Percentiles rank a stretch among this genome's conserved stretches.
Evolutionary conservation across 1,140 invertebrate genomes (phyloP).

Genomic region (Saxidomus purpurata): DNA sequence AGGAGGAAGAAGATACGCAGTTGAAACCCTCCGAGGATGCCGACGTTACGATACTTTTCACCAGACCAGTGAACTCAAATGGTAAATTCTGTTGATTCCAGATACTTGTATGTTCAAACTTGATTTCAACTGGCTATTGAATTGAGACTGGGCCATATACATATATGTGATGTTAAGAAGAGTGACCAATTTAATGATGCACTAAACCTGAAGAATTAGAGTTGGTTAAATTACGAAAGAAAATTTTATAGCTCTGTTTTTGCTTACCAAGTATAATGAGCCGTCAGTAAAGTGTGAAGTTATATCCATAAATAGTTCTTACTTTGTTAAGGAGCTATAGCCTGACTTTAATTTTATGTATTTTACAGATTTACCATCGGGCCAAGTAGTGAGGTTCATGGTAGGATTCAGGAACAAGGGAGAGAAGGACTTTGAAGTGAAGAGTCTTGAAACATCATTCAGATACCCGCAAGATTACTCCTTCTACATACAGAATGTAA

Average conservation of each 20-base stretch:
- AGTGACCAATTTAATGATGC: too few relatives aligned
- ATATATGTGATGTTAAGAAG: too few relatives aligned
- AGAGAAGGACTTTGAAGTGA: slow-evolving; percentile 94
- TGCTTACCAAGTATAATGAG: too few relatives aligned
- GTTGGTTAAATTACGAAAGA: too few relatives aligned
- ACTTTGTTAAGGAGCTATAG: too few relatives aligned
- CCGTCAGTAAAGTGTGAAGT: too few relatives aligned
- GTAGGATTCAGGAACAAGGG: slow-evolving; percentile 99
- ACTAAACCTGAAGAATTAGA: too few relatives aligned
- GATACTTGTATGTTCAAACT: neutral
- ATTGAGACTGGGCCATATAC: too few relatives aligned
- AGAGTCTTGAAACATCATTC: slow-evolving; percentile 98
- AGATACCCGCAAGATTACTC: slow-evolving; percentile 99
- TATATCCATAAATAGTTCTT: too few relatives aligned
- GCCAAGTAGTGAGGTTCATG: slow-evolving; percentile 96
- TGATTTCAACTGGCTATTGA: too few relatives aligned
- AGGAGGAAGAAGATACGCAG: slow-evolving; percentile 88
- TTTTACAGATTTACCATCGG: slow-evolving; percentile 94
- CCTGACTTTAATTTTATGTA: too few relatives aligned
- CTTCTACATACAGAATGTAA: slow-evolving; percentile 98
- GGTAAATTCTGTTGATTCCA: slow-evolving; percentile 41
- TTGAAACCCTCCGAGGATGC: slow-evolving; percentile 95
- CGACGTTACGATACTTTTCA: slow-evolving; percentile 97
- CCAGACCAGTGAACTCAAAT: slow-evolving; percentile 89
- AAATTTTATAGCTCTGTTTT: too few relatives aligned